These are phyloP conservation scores for Tetragonisca angustula DNA, from an alignment of 2,888 invertebrate species.

Conservation along the genomic window DNA sequence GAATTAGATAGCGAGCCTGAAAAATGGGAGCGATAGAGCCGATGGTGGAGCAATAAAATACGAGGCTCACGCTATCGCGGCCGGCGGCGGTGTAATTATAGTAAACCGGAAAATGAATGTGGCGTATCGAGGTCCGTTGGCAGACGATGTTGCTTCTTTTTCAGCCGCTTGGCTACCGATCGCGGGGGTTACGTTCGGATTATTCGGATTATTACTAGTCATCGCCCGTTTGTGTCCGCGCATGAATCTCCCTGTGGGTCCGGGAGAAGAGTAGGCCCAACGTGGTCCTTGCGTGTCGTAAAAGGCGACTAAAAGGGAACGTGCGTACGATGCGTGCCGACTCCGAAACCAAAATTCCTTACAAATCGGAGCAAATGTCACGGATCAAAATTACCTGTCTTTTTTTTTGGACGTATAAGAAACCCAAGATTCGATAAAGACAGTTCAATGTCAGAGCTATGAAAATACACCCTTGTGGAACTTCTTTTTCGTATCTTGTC, in stretches of 20 bases:
- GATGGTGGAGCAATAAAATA: constrained; percentile 63
- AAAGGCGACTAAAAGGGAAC: too few relatives aligned
- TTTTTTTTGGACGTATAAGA: too few relatives aligned
- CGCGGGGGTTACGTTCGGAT: constrained; percentile 26
- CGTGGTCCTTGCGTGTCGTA: too few relatives aligned
- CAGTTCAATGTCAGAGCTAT: too few relatives aligned
- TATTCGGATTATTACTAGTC: constrained; percentile 8
- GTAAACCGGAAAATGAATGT: constrained; percentile 55
- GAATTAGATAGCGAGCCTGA: constrained; percentile 58
- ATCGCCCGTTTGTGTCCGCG: not conserved
- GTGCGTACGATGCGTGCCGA: too few relatives aligned
- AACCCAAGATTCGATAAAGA: too few relatives aligned
- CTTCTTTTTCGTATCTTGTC: too few relatives aligned
- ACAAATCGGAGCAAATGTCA: too few relatives aligned
- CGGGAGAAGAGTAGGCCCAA: too few relatives aligned
- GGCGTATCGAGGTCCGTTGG: not conserved
- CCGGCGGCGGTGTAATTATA: constrained; percentile 62
- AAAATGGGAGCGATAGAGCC: constrained; percentile 66
- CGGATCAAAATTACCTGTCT: too few relatives aligned
- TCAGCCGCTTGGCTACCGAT: constrained; percentile 35
- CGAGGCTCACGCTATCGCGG: constrained; percentile 53
- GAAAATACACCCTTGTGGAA: too few relatives aligned
- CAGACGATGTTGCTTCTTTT: not conserved
- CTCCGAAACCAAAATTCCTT: too few relatives aligned
- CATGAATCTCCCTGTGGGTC: not conserved